Conservation (phyloP, 2,797 vertebrate genomes). For the Phalanger gymnotis region DNA sequence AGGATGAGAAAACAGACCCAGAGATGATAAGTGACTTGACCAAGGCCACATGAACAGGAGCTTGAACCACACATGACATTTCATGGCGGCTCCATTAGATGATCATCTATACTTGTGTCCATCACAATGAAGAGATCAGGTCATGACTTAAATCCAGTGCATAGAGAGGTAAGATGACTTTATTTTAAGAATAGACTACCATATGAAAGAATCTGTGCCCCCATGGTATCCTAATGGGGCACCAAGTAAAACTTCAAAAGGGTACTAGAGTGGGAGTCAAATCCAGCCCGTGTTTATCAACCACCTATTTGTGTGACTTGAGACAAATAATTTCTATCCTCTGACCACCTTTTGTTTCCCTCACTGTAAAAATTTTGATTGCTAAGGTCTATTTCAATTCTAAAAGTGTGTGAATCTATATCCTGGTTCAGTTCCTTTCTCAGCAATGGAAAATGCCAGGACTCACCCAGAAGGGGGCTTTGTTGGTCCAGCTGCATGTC, state of each 20-base stretch:
- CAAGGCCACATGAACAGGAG: not conserved
- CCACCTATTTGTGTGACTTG: not conserved
- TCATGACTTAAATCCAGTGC: not conserved
- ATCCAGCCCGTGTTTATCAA: not conserved
- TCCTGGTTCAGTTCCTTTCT: not conserved
- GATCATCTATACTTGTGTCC: not conserved
- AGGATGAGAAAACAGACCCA: not conserved
- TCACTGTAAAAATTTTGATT: not conserved
- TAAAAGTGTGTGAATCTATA: not conserved
- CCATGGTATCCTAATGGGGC: not conserved
- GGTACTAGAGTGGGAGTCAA: not conserved
- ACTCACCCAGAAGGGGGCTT: not conserved
- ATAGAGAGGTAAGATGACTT: not conserved
- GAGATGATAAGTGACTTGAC: not conserved
- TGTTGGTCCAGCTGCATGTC: slow-evolving; percentile 26
- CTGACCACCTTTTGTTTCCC: not conserved
- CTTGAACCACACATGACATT: not conserved
- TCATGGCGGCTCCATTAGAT: not conserved
- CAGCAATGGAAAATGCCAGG: not conserved
- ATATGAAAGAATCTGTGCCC: not conserved
- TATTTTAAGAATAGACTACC: not conserved
- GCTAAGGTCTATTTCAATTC: not conserved
- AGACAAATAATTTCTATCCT: not conserved
- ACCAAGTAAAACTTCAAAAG: not conserved
- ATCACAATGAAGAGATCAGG: not conserved